Conservation (phyloP, 1,140 invertebrate species). For the Hydropsyche tenuis region DNA sequence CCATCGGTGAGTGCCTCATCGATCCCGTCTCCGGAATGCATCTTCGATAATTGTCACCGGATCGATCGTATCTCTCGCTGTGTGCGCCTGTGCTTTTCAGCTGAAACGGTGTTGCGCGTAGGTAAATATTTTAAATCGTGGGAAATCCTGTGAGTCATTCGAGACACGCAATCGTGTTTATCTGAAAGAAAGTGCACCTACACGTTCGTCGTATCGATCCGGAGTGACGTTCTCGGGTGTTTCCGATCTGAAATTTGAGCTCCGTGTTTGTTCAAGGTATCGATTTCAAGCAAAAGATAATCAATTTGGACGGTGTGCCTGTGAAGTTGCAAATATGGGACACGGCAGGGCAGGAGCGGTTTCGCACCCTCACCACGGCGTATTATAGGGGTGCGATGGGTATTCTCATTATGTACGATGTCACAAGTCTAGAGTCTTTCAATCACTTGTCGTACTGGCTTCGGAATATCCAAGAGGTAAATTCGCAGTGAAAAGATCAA, state of each 20-base stretch:
- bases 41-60: too few species aligned
- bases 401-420: conserved; percentile 86
- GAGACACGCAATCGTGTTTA: too few species aligned
- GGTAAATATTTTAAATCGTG: too few species aligned
- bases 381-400: conserved; percentile 89
- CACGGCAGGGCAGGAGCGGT: conserved; percentile 76
- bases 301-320: conserved; percentile 82
- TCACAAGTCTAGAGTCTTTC: conserved; percentile 85
- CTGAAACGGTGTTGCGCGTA: too few species aligned
- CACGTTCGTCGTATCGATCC: too few species aligned
- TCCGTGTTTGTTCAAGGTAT: conserved; percentile 68
- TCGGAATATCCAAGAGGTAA: conserved; percentile 84
- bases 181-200: neutral
- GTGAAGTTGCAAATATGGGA: conserved; percentile 91
- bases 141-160: too few species aligned
- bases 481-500: conserved; percentile 16
- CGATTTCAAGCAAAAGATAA: conserved; percentile 91
- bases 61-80: too few species aligned
- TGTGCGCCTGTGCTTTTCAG: too few species aligned
- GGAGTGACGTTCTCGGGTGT: too few species aligned
- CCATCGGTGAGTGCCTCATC: conserved; percentile 88
- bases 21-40: too few species aligned
- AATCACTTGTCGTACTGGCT: conserved; percentile 88
- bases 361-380: conserved; percentile 83
- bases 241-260: too few species aligned